A percentile compares a stretch with the other conserved stretches of the same genome.
phyloP scores from a whole-genome alignment of 1,140 invertebrate genomes.

The Plodia interpunctella region DNA sequence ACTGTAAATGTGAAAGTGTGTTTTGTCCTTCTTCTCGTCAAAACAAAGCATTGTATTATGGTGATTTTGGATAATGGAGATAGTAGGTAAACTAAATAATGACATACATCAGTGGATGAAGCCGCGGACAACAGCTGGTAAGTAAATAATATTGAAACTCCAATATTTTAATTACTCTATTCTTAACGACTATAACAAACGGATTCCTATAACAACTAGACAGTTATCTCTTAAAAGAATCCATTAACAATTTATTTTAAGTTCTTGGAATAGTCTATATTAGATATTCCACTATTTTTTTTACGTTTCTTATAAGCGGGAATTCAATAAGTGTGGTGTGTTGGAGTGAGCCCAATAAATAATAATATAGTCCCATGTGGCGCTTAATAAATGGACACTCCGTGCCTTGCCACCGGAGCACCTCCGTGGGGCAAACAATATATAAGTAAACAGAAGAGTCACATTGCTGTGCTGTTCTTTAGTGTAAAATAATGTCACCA shows the following conservation, averaged over 20 bases:
- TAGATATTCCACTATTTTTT: background rate
- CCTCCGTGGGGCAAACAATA: background rate
- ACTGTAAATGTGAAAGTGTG: constrained; percentile 26
- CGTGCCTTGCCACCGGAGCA: constrained; percentile 47
- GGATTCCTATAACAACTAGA: too few species aligned
- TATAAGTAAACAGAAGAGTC: background rate
- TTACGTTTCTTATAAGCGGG: constrained; percentile 3
- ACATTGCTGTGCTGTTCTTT: background rate
- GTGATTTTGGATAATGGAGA: too few species aligned
- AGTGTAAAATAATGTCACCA: too few species aligned
- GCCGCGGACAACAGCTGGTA: too few species aligned
- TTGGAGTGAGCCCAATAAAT: constrained; percentile 35
- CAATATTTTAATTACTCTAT: too few species aligned
- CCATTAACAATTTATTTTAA: background rate
- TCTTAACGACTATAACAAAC: too few species aligned
- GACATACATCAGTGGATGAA: too few species aligned
- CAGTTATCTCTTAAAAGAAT: background rate
- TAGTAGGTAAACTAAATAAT: too few species aligned
- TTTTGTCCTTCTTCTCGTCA: too few species aligned
- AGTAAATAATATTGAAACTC: too few species aligned
- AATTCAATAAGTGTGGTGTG: constrained; percentile 10
- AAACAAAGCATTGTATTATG: too few species aligned
- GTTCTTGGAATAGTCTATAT: background rate
- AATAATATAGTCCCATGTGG: constrained; percentile 48
- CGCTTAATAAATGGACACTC: constrained; percentile 53